Conservation (phyloP, 2,888 invertebrate species). For the Nephrocerus scutellatus region DNA sequence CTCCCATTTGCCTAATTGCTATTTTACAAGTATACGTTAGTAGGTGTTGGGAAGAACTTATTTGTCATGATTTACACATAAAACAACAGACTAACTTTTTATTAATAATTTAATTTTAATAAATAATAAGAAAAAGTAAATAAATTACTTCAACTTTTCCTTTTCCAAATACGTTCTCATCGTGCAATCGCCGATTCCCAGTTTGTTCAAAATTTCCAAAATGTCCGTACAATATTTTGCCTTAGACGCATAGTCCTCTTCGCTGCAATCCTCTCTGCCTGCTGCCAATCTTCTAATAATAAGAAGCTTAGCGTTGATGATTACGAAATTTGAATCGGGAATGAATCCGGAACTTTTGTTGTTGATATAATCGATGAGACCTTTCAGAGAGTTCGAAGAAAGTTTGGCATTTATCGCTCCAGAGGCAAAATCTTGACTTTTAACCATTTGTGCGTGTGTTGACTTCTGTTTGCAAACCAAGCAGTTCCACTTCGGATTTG, state of each 20-base stretch:
- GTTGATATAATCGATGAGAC: constrained; percentile 38
- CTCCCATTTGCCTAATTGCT: too few relatives aligned
- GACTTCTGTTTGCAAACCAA: constrained; percentile 52
- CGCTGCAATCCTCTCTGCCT: constrained; percentile 35
- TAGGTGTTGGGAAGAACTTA: too few relatives aligned
- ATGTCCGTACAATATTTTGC: constrained; percentile 41
- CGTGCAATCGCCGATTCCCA: constrained; percentile 42
- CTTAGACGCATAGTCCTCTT: constrained; percentile 33
- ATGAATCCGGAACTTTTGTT: constrained; percentile 41
- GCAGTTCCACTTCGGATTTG: constrained; percentile 59
- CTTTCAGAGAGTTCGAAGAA: constrained; percentile 36
- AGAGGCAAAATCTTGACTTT: constrained; percentile 41
- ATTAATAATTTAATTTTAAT: too few relatives aligned
- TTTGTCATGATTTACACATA: too few relatives aligned
- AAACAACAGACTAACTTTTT: too few relatives aligned
- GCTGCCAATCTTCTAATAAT: constrained; percentile 36
- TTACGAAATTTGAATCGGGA: constrained; percentile 41
- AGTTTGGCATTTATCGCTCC: constrained; percentile 43
- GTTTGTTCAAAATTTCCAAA: constrained; percentile 38
- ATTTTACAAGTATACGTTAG: too few relatives aligned
- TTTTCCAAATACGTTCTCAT: constrained; percentile 39
- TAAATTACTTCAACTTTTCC: constrained; percentile 26
- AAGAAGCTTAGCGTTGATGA: constrained; percentile 42
- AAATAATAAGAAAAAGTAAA: too few relatives aligned
- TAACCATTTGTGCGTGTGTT: constrained; percentile 39